Percentiles rank a stretch among this genome's conserved stretches.
These are phyloP conservation scores for Drosophila biarmipes DNA, from an alignment of 1,140 invertebrate genomes.

Conservation along the genomic window DNA sequence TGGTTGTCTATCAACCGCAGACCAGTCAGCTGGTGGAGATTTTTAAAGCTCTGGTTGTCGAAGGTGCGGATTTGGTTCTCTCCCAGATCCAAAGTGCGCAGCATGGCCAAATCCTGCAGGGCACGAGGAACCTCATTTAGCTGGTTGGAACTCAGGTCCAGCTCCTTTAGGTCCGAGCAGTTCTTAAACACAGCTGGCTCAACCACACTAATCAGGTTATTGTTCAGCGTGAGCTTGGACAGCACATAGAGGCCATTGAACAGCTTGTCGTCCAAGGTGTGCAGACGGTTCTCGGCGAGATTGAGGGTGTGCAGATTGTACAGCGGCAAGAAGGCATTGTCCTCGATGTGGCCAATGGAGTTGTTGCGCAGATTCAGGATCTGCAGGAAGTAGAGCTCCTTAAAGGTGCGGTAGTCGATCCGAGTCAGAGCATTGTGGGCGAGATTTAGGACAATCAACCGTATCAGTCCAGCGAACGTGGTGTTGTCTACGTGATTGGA, in stretches of 20 bases:
- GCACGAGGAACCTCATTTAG: conserved; percentile 92
- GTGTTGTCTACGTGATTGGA: conserved; percentile 92
- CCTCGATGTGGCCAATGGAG: conserved; percentile 93
- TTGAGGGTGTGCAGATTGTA: conserved; percentile 95
- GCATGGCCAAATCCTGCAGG: conserved; percentile 91
- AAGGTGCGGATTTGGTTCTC: conserved; percentile 94
- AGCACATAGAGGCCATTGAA: conserved; percentile 94
- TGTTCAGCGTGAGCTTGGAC: conserved; percentile 92
- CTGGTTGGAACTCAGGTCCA: conserved; percentile 94
- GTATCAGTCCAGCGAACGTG: conserved; percentile 92
- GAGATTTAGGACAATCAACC: conserved; percentile 93
- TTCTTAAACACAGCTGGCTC: conserved; percentile 95
- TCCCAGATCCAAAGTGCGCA: conserved; percentile 94
- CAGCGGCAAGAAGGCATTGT: conserved; percentile 93
- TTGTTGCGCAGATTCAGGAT: conserved; percentile 95
- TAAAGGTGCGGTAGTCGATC: conserved; percentile 93
- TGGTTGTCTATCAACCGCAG: conserved; percentile 94
- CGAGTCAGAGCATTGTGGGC: conserved; percentile 93
- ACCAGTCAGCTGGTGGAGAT: conserved; percentile 93
- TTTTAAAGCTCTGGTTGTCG: conserved; percentile 92
- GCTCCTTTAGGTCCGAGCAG: conserved; percentile 94
- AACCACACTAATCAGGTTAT: conserved; percentile 92
- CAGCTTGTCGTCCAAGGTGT: conserved; percentile 91
- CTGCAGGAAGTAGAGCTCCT: conserved; percentile 94
- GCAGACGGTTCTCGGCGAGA: conserved; percentile 93